Evolutionary conservation across 2,113 vertebrate species (phyloP), one percentile per base, ranked within the genome.

Genomic region (Promerops cafer): DNA sequence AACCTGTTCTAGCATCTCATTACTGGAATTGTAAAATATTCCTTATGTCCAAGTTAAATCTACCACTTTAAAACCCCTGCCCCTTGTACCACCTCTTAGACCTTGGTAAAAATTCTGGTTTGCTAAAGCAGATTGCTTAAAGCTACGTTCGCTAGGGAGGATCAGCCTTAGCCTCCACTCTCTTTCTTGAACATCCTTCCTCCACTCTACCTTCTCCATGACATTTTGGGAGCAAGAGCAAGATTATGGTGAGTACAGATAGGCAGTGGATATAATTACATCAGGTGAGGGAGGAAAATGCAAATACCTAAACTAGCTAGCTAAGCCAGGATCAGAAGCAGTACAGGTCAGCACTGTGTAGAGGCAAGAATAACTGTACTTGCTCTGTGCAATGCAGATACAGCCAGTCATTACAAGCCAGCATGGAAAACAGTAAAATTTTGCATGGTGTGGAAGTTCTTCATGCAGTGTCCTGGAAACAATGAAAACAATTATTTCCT

Each of bases 141-240:
- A 82, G 13, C 11, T 59, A 26, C 0, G 0, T 66, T n/a, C 0
- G 0, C 24, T 53, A 17, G 20, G 47, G 27, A 0, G 0, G 39
- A 42, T 24, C 59, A 56, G 12, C 49, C 28, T 45, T 18, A 39
- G n/a, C 28, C 28, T 74, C n/a, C 13, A 13, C 18, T 35, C 13
- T 40, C 6, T 37, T 45, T 37, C 13, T 54, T 49, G 35, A 23
- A 7, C 7, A n/a, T 14, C 44, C 15, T 40, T 54, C 49, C 22
- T 54, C 11, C 22, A 27, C 28, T 45, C 18, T 19, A 16, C 11
- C 23, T 54, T 47, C 40, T 33, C 23, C 40, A 16, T 7, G n/a
- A n/a, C 12, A 56, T 40, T 64, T 64, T 64, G 40, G 59, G 40
- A 56, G 23, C 19, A 37, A 27, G 17, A 45, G 33, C 4, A 15